Evolutionary conservation across 1,140 invertebrate species (phyloP).

Genomic region (Neotoxoptera formosana): DNA sequence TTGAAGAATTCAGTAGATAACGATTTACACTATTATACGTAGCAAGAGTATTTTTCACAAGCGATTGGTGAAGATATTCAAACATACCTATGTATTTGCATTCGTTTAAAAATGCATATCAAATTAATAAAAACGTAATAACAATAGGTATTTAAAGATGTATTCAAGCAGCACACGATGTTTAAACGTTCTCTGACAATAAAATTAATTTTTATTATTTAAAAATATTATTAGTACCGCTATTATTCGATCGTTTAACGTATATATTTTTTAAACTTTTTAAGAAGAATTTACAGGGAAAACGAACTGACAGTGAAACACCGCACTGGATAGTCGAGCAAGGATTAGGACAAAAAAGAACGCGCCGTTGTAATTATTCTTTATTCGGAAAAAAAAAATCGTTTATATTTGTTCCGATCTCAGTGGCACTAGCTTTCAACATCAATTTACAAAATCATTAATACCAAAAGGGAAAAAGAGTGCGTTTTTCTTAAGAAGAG

Average conservation of each 20-base stretch:
- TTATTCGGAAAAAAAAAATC: background rate
- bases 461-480: background rate
- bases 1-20: too few relatives aligned
- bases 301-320: background rate
- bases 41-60: background rate
- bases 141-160: too few relatives aligned
- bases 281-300: background rate
- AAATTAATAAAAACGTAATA: too few relatives aligned
- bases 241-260: background rate
- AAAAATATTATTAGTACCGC: too few relatives aligned
- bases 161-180: too few relatives aligned
- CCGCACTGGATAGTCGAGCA: background rate
- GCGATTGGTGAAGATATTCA: background rate
- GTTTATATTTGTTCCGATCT: background rate
- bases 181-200: too few relatives aligned
- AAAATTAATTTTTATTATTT: too few relatives aligned
- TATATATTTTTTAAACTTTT: background rate
- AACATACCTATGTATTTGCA: background rate
- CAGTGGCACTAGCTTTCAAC: background rate
- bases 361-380: background rate
- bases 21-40: background rate
- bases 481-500: background rate
- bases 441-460: constrained; percentile 14
- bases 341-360: background rate
- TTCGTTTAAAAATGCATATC: background rate